Evolutionary conservation across 2,888 invertebrate genomes (phyloP).

Genomic region (Drosophila formosana): DNA sequence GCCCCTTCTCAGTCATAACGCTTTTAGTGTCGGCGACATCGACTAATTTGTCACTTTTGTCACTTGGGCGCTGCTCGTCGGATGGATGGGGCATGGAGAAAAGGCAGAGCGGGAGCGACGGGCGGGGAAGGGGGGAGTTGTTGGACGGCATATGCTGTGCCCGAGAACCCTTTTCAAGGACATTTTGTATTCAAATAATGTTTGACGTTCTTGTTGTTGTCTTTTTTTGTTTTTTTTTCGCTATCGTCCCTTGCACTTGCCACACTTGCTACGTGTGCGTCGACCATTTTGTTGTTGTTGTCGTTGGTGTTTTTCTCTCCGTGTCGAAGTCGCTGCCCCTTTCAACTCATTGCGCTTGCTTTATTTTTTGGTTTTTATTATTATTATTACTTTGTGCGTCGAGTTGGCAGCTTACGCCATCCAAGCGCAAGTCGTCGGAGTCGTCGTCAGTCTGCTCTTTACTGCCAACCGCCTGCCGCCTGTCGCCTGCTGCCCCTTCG

Average conservation of each 20-base stretch:
- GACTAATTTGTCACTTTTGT: conserved; percentile 83
- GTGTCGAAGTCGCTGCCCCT: not conserved
- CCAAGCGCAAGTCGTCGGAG: conserved; percentile 4
- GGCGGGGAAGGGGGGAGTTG: not conserved
- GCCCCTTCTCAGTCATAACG: conserved; percentile 57
- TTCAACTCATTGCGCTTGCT: not conserved
- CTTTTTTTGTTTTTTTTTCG: not conserved
- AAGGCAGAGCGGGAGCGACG: not conserved
- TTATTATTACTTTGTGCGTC: conserved; percentile 39
- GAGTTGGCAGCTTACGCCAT: conserved; percentile 16
- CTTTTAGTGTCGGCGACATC: conserved; percentile 68
- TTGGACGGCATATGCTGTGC: conserved; percentile 33
- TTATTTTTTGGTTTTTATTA: conserved; percentile 29
- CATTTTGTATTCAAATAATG: conserved; percentile 81
- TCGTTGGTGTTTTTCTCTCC: not conserved
- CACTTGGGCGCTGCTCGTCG: conserved; percentile 48
- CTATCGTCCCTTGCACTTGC: conserved; percentile 37
- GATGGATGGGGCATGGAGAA: too few relatives aligned
- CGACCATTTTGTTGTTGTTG: conserved; percentile 12
- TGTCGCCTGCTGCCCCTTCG: not conserved
- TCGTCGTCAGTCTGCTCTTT: conserved; percentile 15
- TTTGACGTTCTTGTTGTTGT: conserved; percentile 61
- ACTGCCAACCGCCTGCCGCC: conserved; percentile 1
- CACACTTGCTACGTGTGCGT: conserved; percentile 59
- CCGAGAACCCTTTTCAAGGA: conserved; percentile 73